Evolutionary conservation across 2,797 vertebrate genomes (phyloP).

Genomic region (Lerista edwardsae): DNA sequence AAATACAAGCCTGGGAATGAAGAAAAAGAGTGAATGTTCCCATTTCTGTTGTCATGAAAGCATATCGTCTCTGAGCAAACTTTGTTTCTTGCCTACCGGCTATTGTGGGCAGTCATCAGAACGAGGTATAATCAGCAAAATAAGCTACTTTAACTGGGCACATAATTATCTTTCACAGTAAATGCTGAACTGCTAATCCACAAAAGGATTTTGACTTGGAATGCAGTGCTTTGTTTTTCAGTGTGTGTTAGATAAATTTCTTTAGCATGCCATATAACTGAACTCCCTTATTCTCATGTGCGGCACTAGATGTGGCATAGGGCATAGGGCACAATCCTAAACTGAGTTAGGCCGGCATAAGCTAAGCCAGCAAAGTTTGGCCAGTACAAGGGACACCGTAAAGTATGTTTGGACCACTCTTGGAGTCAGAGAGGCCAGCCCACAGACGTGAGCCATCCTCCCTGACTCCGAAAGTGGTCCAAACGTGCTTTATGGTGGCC

Average conservation of each 20-base stretch:
- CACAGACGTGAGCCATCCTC: no score
- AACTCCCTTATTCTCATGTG: no score
- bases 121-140: constrained; percentile 22
- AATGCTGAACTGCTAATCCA: constrained; percentile 21
- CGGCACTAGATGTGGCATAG: no score
- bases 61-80: constrained; percentile 8
- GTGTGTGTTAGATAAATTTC: neutral
- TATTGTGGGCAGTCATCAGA: constrained; percentile 24
- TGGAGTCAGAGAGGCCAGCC: no score
- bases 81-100: constrained; percentile 19
- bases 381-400: no score
- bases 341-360: no score
- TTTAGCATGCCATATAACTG: neutral
- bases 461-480: no score
- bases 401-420: no score
- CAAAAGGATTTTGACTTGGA: neutral
- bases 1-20: constrained; percentile 5
- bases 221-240: neutral
- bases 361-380: no score
- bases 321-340: no score
- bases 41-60: constrained; percentile 23
- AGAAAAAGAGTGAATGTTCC: constrained; percentile 6
- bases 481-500: no score
- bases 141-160: constrained; percentile 26
- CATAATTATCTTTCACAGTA: constrained; percentile 20